phyloP scores from a whole-genome alignment of 2,888 invertebrate genomes.

The Oscheius myriophilus region DNA sequence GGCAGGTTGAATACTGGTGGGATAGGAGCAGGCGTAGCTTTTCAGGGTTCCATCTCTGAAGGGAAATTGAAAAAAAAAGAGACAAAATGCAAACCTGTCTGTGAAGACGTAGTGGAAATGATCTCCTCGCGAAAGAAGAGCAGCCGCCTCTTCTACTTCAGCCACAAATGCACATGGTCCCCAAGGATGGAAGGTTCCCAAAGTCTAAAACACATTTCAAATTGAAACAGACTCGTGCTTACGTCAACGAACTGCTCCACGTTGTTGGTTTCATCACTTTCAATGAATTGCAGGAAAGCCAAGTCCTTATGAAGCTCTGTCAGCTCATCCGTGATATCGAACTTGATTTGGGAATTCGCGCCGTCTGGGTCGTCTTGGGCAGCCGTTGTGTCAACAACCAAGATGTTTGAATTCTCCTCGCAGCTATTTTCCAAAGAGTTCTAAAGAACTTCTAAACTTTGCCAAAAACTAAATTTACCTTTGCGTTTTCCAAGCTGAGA shows the following conservation, averaged over 20 bases:
- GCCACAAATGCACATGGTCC: constrained; percentile 47
- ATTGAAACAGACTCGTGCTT: not conserved
- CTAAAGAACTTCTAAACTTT: constrained; percentile 22
- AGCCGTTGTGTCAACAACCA: constrained; percentile 46
- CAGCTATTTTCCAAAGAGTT: constrained; percentile 56
- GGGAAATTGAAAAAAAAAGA: not conserved
- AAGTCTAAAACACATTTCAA: constrained; percentile 40
- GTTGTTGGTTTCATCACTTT: constrained; percentile 60
- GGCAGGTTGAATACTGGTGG: constrained; percentile 62
- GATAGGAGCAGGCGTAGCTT: constrained; percentile 59
- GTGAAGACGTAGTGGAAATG: constrained; percentile 65
- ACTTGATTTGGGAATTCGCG: constrained; percentile 36
- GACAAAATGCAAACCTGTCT: constrained; percentile 40
- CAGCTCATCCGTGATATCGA: constrained; percentile 60
- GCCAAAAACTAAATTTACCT: constrained; percentile 33
- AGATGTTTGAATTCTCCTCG: constrained; percentile 34
- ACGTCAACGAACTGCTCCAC: constrained; percentile 64
- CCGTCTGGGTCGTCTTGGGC: constrained; percentile 46
- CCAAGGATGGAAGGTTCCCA: constrained; percentile 54
- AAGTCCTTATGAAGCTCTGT: constrained; percentile 59
- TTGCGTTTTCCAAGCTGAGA: constrained; percentile 61
- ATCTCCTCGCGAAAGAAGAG: constrained; percentile 45
- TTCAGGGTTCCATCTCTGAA: constrained; percentile 56
- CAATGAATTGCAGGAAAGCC: constrained; percentile 61
- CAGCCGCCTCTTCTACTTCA: constrained; percentile 49